Conservation (phyloP, 30 jellyfish, hydroid and myxozoan genomes). For the Haliclystus octoradiatus region DNA sequence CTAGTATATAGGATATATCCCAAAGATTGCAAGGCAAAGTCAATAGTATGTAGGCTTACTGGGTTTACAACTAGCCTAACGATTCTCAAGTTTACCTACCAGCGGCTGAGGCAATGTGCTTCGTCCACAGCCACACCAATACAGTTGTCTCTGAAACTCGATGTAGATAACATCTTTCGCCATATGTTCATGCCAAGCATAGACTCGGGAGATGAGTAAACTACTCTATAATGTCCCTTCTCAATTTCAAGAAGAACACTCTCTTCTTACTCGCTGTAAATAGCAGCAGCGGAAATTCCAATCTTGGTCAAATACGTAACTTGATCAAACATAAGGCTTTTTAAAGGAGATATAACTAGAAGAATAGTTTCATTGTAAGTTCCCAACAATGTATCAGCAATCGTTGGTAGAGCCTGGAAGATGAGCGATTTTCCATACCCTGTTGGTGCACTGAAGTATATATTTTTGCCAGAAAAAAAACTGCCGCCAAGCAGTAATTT, state of each 20-base stretch:
- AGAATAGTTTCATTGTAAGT: background rate
- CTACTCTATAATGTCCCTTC: background rate
- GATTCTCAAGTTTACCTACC: too few relatives aligned
- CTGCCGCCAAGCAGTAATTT: too few relatives aligned
- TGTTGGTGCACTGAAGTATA: slow-evolving; percentile 37
- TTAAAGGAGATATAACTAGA: slow-evolving; percentile 8
- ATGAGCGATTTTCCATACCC: slow-evolving; percentile 37
- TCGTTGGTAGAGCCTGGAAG: slow-evolving; percentile 12
- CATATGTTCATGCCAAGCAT: slow-evolving; percentile 16
- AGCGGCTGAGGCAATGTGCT: slow-evolving; percentile 23
- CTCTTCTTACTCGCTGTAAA: slow-evolving; percentile 8
- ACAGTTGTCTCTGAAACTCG: slow-evolving; percentile 7
- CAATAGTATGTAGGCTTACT: too few relatives aligned
- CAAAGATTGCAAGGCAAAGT: too few relatives aligned
- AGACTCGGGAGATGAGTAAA: slow-evolving; percentile 21
- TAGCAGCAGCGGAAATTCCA: slow-evolving; percentile 19
- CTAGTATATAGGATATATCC: too few relatives aligned
- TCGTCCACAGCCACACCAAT: slow-evolving; percentile 24
- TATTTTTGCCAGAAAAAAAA: slow-evolving; percentile 10
- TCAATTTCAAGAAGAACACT: too few relatives aligned
- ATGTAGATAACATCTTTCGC: slow-evolving; percentile 10
- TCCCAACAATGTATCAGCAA: slow-evolving; percentile 16
- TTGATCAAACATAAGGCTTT: slow-evolving; percentile 21
- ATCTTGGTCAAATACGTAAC: background rate
- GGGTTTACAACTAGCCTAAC: too few relatives aligned